phyloP scores from a whole-genome alignment of 2,888 invertebrate genomes.

The Lithophane socia region DNA sequence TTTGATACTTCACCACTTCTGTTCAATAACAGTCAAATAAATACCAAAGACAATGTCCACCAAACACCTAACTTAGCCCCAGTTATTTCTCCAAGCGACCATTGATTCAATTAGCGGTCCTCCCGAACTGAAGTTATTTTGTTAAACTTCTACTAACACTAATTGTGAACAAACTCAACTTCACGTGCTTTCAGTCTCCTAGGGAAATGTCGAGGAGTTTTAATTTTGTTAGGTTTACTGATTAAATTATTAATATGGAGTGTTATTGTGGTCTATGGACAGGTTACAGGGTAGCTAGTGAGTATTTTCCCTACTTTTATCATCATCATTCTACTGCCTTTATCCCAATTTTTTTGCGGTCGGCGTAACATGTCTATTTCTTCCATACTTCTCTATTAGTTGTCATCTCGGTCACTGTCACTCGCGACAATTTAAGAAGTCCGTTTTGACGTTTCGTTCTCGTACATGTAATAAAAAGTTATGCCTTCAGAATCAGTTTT shows the following conservation, averaged over 20 bases:
- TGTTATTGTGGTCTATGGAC: not conserved
- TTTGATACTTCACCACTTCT: too few relatives aligned
- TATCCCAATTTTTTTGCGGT: too few relatives aligned
- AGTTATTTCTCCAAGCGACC: conserved; percentile 38
- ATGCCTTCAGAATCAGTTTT: too few relatives aligned
- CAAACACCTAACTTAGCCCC: conserved; percentile 7
- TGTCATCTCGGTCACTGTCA: too few relatives aligned
- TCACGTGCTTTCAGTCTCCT: conserved; percentile 26
- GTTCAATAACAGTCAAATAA: not conserved
- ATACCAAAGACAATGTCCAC: not conserved
- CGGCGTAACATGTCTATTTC: too few relatives aligned
- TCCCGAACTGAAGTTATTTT: conserved; percentile 37
- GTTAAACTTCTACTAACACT: conserved; percentile 44
- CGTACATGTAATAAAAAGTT: too few relatives aligned
- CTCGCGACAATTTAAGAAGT: too few relatives aligned
- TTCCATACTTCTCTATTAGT: not conserved
- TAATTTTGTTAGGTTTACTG: conserved; percentile 35
- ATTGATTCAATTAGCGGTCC: conserved; percentile 39
- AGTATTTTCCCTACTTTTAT: not conserved
- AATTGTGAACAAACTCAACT: conserved; percentile 49
- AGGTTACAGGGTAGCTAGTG: not conserved
- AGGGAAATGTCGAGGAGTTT: conserved; percentile 12
- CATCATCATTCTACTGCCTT: too few relatives aligned
- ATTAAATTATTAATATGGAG: conserved; percentile 33
- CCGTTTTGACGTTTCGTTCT: too few relatives aligned